Percentiles rank a stretch among this genome's conserved stretches.
Evolutionary conservation across 2,113 vertebrate genomes (phyloP).

Genomic region (Trogon melanurus): DNA sequence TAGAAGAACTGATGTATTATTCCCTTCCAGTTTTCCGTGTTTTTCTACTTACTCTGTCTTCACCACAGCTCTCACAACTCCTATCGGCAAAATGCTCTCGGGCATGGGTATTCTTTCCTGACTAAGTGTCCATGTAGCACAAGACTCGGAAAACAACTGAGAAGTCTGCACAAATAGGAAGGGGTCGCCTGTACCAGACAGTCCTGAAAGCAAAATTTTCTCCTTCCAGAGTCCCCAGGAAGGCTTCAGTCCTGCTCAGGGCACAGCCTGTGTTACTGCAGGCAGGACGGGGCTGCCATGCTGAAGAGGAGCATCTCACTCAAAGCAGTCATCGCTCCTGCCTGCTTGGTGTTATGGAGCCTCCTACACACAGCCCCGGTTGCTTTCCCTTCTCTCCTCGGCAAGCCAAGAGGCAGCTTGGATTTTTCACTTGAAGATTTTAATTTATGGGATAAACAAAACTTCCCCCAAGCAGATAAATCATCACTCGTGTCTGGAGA

Average conservation of each 20-base stretch:
- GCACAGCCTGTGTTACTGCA: background rate
- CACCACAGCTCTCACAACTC: background rate
- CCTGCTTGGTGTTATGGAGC: accelerated
- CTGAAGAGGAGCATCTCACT: background rate
- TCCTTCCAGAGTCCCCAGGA: background rate
- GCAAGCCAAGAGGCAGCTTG: background rate
- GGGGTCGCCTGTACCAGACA: accelerated
- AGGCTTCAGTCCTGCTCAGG: background rate
- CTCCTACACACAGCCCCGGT: background rate
- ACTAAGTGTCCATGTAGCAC: background rate
- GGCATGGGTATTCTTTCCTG: background rate
- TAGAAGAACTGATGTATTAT: background rate
- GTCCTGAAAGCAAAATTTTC: background rate
- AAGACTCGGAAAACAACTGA: accelerated
- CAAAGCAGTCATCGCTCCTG: background rate
- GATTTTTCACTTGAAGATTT: background rate
- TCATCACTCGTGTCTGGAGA: background rate
- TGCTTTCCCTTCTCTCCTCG: background rate
- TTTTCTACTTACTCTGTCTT: background rate
- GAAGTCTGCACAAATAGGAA: background rate
- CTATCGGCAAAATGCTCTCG: background rate
- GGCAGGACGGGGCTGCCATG: background rate
- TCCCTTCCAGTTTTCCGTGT: background rate
- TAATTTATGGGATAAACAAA: conserved; percentile 10
- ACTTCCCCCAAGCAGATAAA: conserved; percentile 26